Evolutionary conservation across 2,888 invertebrate species (phyloP).

Genomic region (Acronicta psi): DNA sequence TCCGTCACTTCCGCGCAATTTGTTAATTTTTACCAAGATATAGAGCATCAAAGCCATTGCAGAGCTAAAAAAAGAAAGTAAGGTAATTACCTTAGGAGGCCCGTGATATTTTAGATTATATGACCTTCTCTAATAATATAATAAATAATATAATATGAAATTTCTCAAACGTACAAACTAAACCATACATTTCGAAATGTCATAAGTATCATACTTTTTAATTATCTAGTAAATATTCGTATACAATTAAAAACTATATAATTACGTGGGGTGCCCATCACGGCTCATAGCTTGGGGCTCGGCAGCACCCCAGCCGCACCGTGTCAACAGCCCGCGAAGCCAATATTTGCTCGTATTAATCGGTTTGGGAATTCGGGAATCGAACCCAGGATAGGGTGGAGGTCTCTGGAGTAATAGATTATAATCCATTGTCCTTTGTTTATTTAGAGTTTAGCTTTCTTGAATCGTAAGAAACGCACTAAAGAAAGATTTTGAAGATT

Average conservation of each 20-base stretch:
- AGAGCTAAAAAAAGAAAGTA: no score
- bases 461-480: no score
- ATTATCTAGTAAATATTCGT: neutral
- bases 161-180: no score
- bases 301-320: constrained; percentile 37
- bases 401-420: constrained; percentile 37
- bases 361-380: constrained; percentile 70
- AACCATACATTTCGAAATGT: neutral
- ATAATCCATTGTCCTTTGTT: constrained; percentile 2
- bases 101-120: no score
- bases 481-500: no score
- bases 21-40: no score
- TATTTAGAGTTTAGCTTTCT: neutral
- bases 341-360: constrained; percentile 76
- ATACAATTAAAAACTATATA: constrained; percentile 26
- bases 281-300: constrained; percentile 6
- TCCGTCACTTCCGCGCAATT: no score
- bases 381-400: constrained; percentile 52
- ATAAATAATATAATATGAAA: no score
- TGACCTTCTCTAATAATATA: no score
- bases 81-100: no score
- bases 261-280: constrained; percentile 13
- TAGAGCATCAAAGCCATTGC: no score
- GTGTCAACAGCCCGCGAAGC: constrained; percentile 51
- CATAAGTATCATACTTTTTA: neutral